A percentile compares a stretch with the other conserved stretches of the same genome.
Conservation (phyloP, 2,113 vertebrate species). For the Anarhynchus alexandrinus region DNA sequence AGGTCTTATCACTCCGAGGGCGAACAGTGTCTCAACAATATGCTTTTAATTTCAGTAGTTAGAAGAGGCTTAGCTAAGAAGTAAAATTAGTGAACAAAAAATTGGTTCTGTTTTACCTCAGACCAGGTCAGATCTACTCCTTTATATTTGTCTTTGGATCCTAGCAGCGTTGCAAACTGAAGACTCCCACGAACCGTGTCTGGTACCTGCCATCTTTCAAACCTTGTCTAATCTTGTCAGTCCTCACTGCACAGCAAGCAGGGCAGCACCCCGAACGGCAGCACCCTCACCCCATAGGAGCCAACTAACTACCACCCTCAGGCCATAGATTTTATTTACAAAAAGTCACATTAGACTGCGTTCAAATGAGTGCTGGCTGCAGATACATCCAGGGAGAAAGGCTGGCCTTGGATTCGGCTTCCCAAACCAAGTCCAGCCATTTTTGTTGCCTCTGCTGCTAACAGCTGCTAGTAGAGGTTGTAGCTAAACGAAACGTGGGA, state of each 20-base stretch:
- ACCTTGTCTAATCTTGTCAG: neutral
- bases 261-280: neutral
- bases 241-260: neutral
- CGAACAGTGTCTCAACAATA: too few relatives aligned
- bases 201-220: neutral
- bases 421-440: neutral
- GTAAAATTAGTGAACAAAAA: too few relatives aligned
- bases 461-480: neutral
- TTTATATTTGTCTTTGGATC: neutral
- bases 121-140: neutral
- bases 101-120: too few relatives aligned
- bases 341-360: rapidly evolving
- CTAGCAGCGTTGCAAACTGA: neutral
- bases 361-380: neutral
- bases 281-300: neutral
- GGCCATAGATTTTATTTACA: neutral
- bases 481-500: neutral
- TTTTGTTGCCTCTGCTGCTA: neutral
- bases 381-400: neutral
- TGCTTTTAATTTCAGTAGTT: too few relatives aligned
- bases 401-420: neutral
- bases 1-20: too few relatives aligned
- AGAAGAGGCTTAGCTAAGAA: too few relatives aligned
- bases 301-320: neutral
- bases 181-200: neutral